Percentiles rank a stretch among this genome's conserved stretches.
phyloP scores from a whole-genome alignment of 2,888 invertebrate genomes.

The Oasisia sp. region DNA sequence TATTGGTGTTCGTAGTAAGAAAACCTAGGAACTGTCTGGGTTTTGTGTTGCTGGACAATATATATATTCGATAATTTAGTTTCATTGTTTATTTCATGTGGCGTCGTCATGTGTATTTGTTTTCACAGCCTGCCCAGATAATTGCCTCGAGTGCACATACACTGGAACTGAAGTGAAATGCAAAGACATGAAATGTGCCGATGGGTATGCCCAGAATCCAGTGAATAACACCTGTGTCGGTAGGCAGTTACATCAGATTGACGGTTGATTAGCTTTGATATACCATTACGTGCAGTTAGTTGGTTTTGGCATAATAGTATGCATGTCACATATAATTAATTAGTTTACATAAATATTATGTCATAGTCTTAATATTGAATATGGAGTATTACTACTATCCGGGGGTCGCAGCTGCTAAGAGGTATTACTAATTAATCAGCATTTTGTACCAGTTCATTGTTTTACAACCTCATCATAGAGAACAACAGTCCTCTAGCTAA shows the following conservation, averaged over 20 bases:
- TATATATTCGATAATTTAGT: neutral
- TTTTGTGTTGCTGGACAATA: neutral
- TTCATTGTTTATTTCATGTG: neutral
- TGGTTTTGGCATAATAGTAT: too few species aligned
- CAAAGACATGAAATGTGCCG: slow-evolving; percentile 17
- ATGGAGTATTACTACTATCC: too few species aligned
- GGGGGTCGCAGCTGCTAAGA: too few species aligned
- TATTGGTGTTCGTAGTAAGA: too few species aligned
- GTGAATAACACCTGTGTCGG: neutral
- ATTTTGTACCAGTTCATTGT: too few species aligned
- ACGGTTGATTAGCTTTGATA: neutral
- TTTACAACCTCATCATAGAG: too few species aligned
- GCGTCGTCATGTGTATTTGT: neutral
- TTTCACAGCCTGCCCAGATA: slow-evolving; percentile 18
- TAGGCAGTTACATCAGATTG: neutral
- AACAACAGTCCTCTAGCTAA: too few species aligned
- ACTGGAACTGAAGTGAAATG: neutral
- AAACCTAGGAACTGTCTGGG: neutral
- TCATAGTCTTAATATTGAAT: too few species aligned
- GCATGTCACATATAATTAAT: too few species aligned
- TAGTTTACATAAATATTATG: too few species aligned
- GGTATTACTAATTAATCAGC: too few species aligned
- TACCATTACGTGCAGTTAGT: neutral
- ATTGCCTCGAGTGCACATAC: slow-evolving; percentile 23
- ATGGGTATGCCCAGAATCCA: slow-evolving; percentile 17